Conservation (phyloP, 1,140 invertebrate species). For the Drosophila kurseongensis region DNA sequence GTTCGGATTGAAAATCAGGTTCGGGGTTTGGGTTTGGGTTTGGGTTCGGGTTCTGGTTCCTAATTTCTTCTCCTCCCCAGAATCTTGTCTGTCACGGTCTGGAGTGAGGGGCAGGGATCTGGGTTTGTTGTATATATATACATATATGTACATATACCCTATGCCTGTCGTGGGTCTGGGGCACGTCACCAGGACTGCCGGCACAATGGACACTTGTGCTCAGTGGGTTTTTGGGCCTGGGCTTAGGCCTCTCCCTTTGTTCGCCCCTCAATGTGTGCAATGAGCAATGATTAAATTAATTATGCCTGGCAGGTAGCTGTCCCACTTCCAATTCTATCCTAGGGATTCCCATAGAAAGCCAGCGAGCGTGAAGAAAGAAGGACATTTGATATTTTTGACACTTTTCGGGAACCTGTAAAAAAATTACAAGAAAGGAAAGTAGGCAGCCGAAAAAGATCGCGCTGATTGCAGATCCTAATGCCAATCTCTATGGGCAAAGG, state of each 20-base stretch:
- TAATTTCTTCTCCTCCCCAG: constrained; percentile 2
- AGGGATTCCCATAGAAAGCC: constrained; percentile 57
- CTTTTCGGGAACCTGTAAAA: constrained; percentile 69
- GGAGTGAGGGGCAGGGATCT: constrained; percentile 29
- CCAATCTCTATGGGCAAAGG: constrained; percentile 5
- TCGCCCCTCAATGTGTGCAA: constrained; percentile 53
- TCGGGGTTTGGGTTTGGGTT: constrained; percentile 18
- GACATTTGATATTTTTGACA: constrained; percentile 82
- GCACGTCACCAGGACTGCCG: constrained; percentile 68
- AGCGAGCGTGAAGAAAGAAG: constrained; percentile 69
- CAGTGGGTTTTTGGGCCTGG: constrained; percentile 18
- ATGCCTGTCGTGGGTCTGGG: constrained; percentile 66
- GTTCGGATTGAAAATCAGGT: constrained; percentile 20
- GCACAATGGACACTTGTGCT: constrained; percentile 74
- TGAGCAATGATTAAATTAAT: constrained; percentile 81
- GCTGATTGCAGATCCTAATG: constrained; percentile 55
- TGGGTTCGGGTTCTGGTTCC: constrained; percentile 24
- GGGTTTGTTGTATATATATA: constrained; percentile 34
- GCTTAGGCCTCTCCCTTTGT: constrained; percentile 28
- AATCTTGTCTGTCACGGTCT: constrained; percentile 55
- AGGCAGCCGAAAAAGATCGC: constrained; percentile 13
- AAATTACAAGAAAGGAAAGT: constrained; percentile 25
- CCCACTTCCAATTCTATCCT: constrained; percentile 4
- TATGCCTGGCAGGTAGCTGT: constrained; percentile 69
- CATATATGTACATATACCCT: background rate